phyloP scores from a whole-genome alignment of 2,113 vertebrate species.

The Mus pahari region DNA sequence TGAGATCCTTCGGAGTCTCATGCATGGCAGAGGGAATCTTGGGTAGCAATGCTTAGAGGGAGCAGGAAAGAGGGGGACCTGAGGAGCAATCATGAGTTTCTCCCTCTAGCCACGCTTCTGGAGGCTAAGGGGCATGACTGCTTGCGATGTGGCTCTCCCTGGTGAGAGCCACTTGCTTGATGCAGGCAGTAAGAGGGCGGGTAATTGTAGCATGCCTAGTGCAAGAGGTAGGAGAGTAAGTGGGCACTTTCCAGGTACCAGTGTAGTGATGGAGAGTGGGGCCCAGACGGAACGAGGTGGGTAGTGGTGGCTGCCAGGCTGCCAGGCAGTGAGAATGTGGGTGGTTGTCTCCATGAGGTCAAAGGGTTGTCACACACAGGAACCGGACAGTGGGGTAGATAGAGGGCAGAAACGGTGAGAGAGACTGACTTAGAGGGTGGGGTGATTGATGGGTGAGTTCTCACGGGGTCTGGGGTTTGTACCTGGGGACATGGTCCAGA shows the following conservation, averaged over 20 bases:
- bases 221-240: not conserved
- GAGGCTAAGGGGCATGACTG: not conserved
- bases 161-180: not conserved
- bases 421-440: too few relatives aligned
- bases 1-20: not conserved
- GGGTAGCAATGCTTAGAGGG: not conserved
- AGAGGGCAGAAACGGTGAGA: not conserved
- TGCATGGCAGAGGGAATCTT: not conserved
- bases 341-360: not conserved
- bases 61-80: not conserved
- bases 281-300: not conserved
- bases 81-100: not conserved
- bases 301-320: not conserved
- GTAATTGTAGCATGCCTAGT: not conserved
- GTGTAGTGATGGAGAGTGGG: not conserved
- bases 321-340: not conserved
- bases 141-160: fast-evolving
- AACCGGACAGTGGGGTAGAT: not conserved
- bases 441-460: too few relatives aligned
- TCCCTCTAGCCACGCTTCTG: not conserved
- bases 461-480: not conserved
- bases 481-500: not conserved
- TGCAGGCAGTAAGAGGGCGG: not conserved
- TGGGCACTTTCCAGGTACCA: not conserved
- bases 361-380: not conserved